phyloP scores from a whole-genome alignment of 2,113 vertebrate species.

The Sorex fumeus region DNA sequence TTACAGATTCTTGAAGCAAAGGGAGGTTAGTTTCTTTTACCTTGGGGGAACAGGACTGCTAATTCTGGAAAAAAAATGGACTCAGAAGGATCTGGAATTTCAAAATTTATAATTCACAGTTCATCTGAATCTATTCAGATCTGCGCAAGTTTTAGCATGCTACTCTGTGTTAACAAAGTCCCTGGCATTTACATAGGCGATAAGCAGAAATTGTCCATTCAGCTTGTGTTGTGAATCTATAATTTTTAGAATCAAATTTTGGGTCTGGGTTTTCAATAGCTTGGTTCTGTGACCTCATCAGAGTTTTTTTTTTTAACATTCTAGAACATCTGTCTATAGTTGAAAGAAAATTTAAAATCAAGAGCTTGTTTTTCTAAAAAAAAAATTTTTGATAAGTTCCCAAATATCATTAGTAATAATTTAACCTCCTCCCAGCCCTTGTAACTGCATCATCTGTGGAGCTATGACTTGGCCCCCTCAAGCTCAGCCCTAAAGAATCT shows the following conservation, averaged over 20 bases:
- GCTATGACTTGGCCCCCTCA: not conserved
- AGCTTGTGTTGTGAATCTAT: not conserved
- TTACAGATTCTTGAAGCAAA: not conserved
- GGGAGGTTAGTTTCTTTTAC: not conserved
- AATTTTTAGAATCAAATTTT: not conserved
- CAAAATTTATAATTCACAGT: not conserved
- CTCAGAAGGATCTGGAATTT: conserved; percentile 17
- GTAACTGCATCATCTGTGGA: not conserved
- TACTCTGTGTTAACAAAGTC: not conserved
- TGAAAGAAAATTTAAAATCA: not conserved
- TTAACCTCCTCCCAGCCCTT: not conserved
- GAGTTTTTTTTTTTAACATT: not conserved
- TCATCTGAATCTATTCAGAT: conserved; percentile 31
- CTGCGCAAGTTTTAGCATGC: not conserved
- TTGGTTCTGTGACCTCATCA: not conserved
- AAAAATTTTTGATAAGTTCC: not conserved
- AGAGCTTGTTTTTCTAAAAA: not conserved
- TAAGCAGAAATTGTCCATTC: not conserved
- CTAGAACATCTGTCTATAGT: not conserved
- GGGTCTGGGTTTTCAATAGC: not conserved
- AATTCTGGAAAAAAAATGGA: not conserved
- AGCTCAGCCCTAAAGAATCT: not conserved
- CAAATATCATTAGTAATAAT: not conserved
- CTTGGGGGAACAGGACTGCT: not conserved
- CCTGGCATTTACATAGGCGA: not conserved